A percentile compares a stretch with the other conserved stretches of the same genome.
phyloP scores from a whole-genome alignment of 2,797 vertebrate genomes.

The Siniperca undulata region DNA sequence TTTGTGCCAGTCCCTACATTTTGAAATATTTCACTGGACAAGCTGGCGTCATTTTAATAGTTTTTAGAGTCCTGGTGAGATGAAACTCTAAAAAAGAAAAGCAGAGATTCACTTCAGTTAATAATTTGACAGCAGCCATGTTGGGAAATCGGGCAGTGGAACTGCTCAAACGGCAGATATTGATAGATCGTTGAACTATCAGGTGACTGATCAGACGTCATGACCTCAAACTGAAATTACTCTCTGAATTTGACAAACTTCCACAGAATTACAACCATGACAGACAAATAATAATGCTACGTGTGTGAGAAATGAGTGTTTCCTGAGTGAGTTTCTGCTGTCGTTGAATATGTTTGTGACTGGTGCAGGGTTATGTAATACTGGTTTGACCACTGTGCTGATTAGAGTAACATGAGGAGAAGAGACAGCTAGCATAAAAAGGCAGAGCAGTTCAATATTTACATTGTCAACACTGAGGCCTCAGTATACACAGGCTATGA shows the following conservation, averaged over 20 bases:
- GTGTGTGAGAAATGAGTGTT: background rate
- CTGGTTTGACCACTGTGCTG: conserved; percentile 37
- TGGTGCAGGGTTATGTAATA: background rate
- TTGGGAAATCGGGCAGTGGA: too few species aligned
- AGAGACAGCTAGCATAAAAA: background rate
- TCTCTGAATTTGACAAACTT: background rate
- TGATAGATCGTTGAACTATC: too few species aligned
- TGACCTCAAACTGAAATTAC: too few species aligned
- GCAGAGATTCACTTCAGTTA: background rate
- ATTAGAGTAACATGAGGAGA: conserved; percentile 11
- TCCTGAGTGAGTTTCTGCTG: background rate
- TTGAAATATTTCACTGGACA: too few species aligned
- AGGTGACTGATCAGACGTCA: too few species aligned
- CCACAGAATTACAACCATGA: background rate
- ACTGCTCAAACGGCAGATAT: too few species aligned
- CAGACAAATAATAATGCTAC: too few species aligned
- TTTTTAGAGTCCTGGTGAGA: too few species aligned
- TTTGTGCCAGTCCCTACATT: too few species aligned
- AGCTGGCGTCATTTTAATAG: too few species aligned
- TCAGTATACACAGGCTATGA: background rate
- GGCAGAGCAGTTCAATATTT: conserved; percentile 40
- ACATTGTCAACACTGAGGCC: conserved; percentile 45
- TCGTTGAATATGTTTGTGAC: background rate
- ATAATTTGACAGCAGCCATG: background rate
- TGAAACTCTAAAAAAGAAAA: too few species aligned